phyloP scores from a whole-genome alignment of 2,888 invertebrate genomes.

The Eugnorisma glareosa region DNA sequence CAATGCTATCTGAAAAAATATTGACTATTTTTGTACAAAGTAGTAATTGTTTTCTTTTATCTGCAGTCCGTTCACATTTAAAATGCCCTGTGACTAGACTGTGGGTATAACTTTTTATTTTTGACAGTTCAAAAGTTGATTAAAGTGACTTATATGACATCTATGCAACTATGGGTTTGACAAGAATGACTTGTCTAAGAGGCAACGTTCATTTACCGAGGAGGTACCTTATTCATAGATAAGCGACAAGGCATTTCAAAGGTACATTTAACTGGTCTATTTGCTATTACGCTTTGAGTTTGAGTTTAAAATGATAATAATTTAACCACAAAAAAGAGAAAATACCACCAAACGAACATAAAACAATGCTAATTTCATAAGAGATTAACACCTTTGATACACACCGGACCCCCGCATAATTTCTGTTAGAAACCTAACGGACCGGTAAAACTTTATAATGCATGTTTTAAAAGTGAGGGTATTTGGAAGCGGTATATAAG shows the following conservation, averaged over 20 bases:
- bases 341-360: not conserved
- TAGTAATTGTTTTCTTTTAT: not conserved
- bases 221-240: not conserved
- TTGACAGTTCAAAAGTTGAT: not conserved
- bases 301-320: not conserved
- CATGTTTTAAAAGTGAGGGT: constrained; percentile 75
- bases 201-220: not conserved
- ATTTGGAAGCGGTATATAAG: constrained; percentile 65
- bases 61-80: not conserved
- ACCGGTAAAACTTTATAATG: constrained; percentile 72
- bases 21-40: not conserved
- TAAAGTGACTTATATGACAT: not conserved
- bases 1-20: not conserved
- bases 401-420: constrained; percentile 39
- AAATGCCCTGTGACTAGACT: not conserved
- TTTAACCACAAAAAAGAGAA: not conserved
- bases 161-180: not conserved
- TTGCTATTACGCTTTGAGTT: not conserved
- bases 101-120: not conserved
- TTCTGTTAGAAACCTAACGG: constrained; percentile 59
- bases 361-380: constrained; percentile 19
- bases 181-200: not conserved
- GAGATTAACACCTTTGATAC: constrained; percentile 39
- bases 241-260: not conserved
- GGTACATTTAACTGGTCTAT: not conserved